Base-by-base conservation (phyloP, 37 sponge, comb jelly and placozoan species). In the Aplysina aerophoba region DNA sequence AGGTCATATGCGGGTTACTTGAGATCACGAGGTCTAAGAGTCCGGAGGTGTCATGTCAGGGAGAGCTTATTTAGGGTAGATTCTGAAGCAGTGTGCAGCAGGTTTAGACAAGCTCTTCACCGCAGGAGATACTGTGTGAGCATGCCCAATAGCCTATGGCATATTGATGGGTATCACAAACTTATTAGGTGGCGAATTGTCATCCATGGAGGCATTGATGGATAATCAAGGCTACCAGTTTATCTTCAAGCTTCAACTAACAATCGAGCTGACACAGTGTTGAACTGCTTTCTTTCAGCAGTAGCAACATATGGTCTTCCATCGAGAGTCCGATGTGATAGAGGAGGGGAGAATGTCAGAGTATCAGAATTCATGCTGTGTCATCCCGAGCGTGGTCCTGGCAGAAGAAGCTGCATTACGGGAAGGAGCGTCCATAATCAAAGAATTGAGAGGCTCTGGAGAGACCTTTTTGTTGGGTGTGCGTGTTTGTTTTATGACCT, bases 191-290 rank as follows among this genome's bases (percentile, higher is more conserved):
- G 91, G 91, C 36, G 83, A 22, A 39, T 91, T 62, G 88, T 91
- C 8, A 79, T 91, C 4, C 91, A 91, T 87, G 91, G 87, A 5
- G 84, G 77, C 2, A 53, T 91, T 36, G 91, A 91, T 80, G 91
- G 87, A 25, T 91, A 39, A 50, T 80, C 82, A 36, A 61, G 91
- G 37, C 73, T 91, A 22, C 55, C 84, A 2, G 80, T 84, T 3
- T 91, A 87, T 64, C 84, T 91, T 19, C 11, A n/a, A 6, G 50
- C 61, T 20, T 33, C 84, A 8, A 66, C 78, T 28, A 87, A 91
- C 73, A 91, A 91, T 50, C 11, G 36, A 50, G 64, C 87, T 66
- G 38, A 12, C 5, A 91, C 88, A 35, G 91, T 91, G 0, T 59
- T 87, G 38, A 15, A 59, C 14, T 55, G 4, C 15, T 90, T 91